Evolutionary conservation across 1,140 invertebrate species (phyloP).

Genomic region (Goniozus legneri): DNA sequence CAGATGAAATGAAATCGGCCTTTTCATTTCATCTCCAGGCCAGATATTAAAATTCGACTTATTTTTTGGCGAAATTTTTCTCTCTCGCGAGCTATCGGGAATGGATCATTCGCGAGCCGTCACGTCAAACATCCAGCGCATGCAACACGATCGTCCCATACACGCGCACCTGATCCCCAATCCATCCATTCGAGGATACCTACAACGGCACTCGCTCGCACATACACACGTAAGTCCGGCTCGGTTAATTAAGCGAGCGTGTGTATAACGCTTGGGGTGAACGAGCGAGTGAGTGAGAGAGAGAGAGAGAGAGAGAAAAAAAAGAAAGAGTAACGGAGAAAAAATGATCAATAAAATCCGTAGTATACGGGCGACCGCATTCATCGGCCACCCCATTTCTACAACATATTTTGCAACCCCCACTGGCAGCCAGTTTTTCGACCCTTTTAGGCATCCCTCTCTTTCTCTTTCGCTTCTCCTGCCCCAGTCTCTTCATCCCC

Average conservation of each 20-base stretch:
- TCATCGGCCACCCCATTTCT: constrained; percentile 47
- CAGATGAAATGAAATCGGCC: too few species aligned
- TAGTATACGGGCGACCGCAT: constrained; percentile 45
- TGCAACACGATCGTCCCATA: neutral
- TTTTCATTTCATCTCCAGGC: too few species aligned
- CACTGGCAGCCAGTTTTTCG: constrained; percentile 12
- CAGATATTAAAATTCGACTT: neutral
- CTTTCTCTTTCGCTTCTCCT: constrained; percentile 4
- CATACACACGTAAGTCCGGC: constrained; percentile 16
- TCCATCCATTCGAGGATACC: too few species aligned
- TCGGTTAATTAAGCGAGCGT: constrained; percentile 30
- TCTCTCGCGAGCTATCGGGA: neutral
- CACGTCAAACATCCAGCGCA: neutral
- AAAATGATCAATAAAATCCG: constrained; percentile 52
- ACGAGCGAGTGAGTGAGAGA: neutral
- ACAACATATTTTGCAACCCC: constrained; percentile 50
- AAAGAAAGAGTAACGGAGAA: constrained; percentile 24
- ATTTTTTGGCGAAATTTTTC: neutral
- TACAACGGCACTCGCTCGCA: too few species aligned
- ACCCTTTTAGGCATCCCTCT: constrained; percentile 7
- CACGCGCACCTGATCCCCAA: too few species aligned
- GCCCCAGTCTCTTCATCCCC: constrained; percentile 11
- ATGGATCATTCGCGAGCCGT: neutral
- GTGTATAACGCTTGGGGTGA: constrained; percentile 8
- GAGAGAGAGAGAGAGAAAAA: constrained; percentile 6